Conservation (phyloP, 2,113 vertebrate species). For the Ageneiosus marmoratus region DNA sequence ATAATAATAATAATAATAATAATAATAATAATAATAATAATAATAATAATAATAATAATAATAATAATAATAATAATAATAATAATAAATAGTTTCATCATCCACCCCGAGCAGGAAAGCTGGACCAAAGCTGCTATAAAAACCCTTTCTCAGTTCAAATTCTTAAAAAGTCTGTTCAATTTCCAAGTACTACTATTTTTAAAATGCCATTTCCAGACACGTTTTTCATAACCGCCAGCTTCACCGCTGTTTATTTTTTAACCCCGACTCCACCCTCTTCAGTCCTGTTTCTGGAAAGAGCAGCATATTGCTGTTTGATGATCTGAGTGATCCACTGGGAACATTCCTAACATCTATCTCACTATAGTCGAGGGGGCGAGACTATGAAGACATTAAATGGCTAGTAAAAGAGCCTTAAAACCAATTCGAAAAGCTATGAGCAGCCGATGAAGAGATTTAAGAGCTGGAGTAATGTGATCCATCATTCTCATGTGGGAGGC, state of each 20-base stretch:
- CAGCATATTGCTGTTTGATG: slow-evolving; percentile 24
- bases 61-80: too few species aligned
- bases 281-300: background rate
- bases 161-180: background rate
- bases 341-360: slow-evolving; percentile 28
- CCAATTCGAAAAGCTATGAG: slow-evolving; percentile 25
- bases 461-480: slow-evolving; percentile 26
- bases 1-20: too few species aligned
- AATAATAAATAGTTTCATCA: background rate
- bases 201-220: too few species aligned
- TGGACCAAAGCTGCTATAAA: too few species aligned
- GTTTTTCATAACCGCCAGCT: background rate
- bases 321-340: slow-evolving; percentile 34
- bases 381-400: slow-evolving; percentile 31
- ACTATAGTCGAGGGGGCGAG: slow-evolving; percentile 15
- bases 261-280: slow-evolving; percentile 15
- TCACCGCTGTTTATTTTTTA: background rate
- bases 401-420: slow-evolving; percentile 32
- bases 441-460: slow-evolving; percentile 33
- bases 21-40: too few species aligned
- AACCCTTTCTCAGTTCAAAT: background rate
- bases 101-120: too few species aligned
- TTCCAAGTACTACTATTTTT: background rate
- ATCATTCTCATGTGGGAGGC: slow-evolving; percentile 25
- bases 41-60: background rate